Percentiles rank a stretch among this genome's conserved stretches.
Conservation (phyloP, 2,113 vertebrate genomes). For the Rhizomys pruinosus region DNA sequence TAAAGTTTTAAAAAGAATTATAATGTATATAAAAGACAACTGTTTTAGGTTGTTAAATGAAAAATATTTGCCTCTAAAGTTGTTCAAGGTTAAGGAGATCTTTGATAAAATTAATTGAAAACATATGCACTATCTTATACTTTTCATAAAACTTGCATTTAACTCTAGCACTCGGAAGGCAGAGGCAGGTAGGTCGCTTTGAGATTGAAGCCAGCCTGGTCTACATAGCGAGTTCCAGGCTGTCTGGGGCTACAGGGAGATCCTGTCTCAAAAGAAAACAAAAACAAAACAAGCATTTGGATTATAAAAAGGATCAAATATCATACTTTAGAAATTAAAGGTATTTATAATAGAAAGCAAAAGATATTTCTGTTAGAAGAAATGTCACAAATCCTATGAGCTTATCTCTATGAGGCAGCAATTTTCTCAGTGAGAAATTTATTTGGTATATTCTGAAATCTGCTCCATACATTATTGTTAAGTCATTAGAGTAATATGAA, state of each 20-base stretch:
- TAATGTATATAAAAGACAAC: conserved; percentile 18
- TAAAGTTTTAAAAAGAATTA: no score
- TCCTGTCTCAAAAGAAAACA: no score
- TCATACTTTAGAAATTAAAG: neutral
- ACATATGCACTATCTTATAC: conserved; percentile 24
- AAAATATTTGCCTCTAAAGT: neutral
- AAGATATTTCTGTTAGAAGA: conserved; percentile 43
- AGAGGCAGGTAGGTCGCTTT: no score
- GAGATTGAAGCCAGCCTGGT: no score
- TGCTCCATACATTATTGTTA: neutral
- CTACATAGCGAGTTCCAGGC: no score
- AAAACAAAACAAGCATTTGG: no score
- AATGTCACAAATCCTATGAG: conserved; percentile 6
- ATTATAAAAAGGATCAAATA: neutral
- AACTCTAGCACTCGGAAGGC: no score
- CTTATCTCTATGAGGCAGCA: neutral
- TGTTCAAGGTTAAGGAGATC: neutral
- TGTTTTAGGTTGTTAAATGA: neutral
- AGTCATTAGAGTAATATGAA: neutral
- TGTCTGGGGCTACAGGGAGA: no score
- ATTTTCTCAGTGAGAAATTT: neutral
- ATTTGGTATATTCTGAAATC: neutral
- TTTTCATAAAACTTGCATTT: conserved; percentile 21
- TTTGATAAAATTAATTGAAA: conserved; percentile 30
- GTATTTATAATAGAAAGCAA: no score